A percentile compares a stretch with the other conserved stretches of the same genome.
These are phyloP conservation scores for Apis cerana DNA, from an alignment of 1,140 invertebrate species.

Conservation along the genomic window DNA sequence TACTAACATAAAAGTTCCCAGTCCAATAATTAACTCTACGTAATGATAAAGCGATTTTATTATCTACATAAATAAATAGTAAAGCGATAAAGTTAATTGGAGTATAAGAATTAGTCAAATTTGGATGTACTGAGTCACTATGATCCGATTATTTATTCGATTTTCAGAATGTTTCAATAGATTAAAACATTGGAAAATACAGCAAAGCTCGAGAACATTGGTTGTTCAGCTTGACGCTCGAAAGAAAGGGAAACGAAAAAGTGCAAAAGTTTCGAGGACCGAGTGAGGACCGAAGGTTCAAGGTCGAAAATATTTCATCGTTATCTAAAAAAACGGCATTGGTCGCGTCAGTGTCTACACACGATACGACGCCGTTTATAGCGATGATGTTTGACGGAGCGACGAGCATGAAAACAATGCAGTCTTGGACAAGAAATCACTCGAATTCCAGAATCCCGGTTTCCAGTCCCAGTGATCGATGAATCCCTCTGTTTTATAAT, in stretches of 20 bases:
- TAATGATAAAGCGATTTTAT: no score
- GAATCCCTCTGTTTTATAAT: not conserved
- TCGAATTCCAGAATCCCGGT: not conserved
- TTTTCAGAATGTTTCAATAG: not conserved
- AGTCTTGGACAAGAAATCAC: not conserved
- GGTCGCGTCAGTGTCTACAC: constrained; percentile 21
- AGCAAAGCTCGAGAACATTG: not conserved
- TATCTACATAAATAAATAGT: no score
- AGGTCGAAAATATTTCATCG: constrained; percentile 30
- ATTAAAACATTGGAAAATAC: not conserved
- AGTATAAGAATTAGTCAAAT: no score
- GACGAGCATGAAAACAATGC: constrained; percentile 31
- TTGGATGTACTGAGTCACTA: no score
- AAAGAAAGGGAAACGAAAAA: not conserved
- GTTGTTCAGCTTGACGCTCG: not conserved
- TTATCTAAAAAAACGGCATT: constrained; percentile 22
- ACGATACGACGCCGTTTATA: constrained; percentile 37
- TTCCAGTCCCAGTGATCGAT: not conserved
- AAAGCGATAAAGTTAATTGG: no score
- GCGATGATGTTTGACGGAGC: constrained; percentile 33
- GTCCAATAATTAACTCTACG: no score
- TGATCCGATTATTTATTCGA: no score
- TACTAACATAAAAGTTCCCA: no score
- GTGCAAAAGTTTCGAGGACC: not conserved
- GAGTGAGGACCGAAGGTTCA: not conserved